phyloP scores from a whole-genome alignment of 2,113 vertebrate species.

The Panthera leo region DNA sequence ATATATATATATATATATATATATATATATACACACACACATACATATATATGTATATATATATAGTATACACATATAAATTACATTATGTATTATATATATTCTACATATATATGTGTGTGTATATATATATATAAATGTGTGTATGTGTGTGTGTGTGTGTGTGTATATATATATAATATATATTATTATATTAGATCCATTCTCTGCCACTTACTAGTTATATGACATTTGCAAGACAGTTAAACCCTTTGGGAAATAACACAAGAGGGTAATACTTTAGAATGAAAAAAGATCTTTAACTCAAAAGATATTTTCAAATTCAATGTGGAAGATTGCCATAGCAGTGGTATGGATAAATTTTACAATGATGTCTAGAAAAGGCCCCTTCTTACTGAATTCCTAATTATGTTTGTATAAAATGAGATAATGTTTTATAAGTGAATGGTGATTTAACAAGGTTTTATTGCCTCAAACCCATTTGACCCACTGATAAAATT shows the following conservation, averaged over 20 bases:
- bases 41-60: not conserved
- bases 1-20: not conserved
- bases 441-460: not conserved
- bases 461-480: not conserved
- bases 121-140: not conserved
- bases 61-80: too few relatives aligned
- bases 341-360: not conserved
- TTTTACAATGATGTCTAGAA: not conserved
- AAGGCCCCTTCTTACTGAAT: not conserved
- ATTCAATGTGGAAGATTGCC: not conserved
- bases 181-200: not conserved
- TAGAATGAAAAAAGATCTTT: not conserved
- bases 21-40: not conserved
- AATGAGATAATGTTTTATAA: slow-evolving; percentile 33
- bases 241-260: not conserved
- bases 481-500: not conserved
- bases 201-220: not conserved
- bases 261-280: not conserved
- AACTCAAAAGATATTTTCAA: not conserved
- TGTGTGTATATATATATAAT: not conserved
- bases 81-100: too few relatives aligned
- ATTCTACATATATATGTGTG: not conserved
- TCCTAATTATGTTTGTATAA: not conserved
- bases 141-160: too few relatives aligned
- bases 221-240: not conserved